These are phyloP conservation scores for Pleuronectes platessa DNA, from an alignment of 2,113 vertebrate species.

Conservation along the genomic window DNA sequence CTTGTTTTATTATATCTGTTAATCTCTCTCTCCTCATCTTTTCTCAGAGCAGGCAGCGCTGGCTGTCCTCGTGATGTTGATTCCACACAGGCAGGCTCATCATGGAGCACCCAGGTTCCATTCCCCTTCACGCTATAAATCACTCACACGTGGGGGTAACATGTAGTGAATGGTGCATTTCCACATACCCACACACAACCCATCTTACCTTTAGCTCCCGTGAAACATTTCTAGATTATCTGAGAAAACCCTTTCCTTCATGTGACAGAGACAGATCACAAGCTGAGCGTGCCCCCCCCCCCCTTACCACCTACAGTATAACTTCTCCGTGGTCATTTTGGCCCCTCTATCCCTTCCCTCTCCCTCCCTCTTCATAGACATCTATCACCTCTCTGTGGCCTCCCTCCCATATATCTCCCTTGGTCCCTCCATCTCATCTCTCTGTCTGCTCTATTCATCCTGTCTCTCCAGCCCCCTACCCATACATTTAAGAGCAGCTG, in stretches of 20 bases:
- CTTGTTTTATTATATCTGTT: background rate
- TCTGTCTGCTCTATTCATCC: conserved; percentile 50
- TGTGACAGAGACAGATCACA: conserved; percentile 71
- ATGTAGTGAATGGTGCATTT: conserved; percentile 20
- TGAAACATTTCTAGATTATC: conserved; percentile 51
- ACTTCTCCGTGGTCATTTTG: conserved; percentile 56
- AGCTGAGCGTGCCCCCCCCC: background rate
- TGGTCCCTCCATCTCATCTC: conserved; percentile 65
- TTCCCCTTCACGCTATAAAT: conserved; percentile 68
- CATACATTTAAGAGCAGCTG: conserved; percentile 76
- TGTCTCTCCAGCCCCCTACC: conserved; percentile 54
- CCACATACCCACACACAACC: conserved; percentile 33
- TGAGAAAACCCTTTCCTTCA: conserved; percentile 53
- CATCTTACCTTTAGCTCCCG: conserved; percentile 11
- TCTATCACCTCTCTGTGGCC: conserved; percentile 61
- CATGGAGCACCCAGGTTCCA: conserved; percentile 32
- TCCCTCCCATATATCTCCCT: conserved; percentile 68
- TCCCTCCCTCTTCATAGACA: conserved; percentile 31
- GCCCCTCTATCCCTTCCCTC: conserved; percentile 32
- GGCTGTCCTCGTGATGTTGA: conserved; percentile 45
- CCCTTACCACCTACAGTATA: conserved; percentile 45
- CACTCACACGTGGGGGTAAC: conserved; percentile 35
- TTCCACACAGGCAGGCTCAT: conserved; percentile 69
- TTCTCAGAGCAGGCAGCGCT: conserved; percentile 5
- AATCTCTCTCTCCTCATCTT: conserved; percentile 1